Base-by-base conservation (phyloP, 2,113 vertebrate genomes). In the Megalops atlanticus region DNA sequence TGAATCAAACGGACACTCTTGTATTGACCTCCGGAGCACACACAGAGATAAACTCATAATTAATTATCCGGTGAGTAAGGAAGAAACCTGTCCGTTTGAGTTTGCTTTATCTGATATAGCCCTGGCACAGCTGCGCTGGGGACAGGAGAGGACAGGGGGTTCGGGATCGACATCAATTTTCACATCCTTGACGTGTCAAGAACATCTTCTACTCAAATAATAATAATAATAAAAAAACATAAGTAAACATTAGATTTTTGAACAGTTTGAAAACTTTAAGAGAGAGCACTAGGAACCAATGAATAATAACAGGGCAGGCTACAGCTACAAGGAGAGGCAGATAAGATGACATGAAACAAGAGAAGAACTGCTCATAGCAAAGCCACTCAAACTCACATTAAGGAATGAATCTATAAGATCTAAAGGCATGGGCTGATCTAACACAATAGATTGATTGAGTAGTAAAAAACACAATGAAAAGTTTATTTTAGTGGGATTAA, bases 1-100 rank as follows among this genome's bases (percentile, higher is more conserved):
- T 72, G 68, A 79, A 71, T 79, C 78, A 79, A 72, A 72, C 35
- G 33, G 78, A 79, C 78, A 79, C 64, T 49, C 33, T 72, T 18
- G 43, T 38, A 69, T 79, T 69, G 78, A 79, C 68, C 43, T 71
- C 40, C 71, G 64, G 70, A 68, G 41, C 68, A 31, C 40, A 43
- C 68, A 43, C 31, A 33, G 64, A 79, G 78, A 79, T 79, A 79
- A 79, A 79, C 68, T 79, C 68, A 79, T 68, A 79, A 79, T 79
- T 79, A 79, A 79, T 79, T 71, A 79, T 49, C 70, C 41, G 40
- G 27, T 79, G 64, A 72, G 41, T 36, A 33, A 72, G 31, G 49
- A 40, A 41, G 24, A 36, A 27, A 38, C 14, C 12, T 35, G 70
- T 39, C 64, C 31, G 31, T 70, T 64, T 70, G 39, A 38, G 39